Conservation (phyloP, 2,888 invertebrate species). For the Trachelus stipa region DNA sequence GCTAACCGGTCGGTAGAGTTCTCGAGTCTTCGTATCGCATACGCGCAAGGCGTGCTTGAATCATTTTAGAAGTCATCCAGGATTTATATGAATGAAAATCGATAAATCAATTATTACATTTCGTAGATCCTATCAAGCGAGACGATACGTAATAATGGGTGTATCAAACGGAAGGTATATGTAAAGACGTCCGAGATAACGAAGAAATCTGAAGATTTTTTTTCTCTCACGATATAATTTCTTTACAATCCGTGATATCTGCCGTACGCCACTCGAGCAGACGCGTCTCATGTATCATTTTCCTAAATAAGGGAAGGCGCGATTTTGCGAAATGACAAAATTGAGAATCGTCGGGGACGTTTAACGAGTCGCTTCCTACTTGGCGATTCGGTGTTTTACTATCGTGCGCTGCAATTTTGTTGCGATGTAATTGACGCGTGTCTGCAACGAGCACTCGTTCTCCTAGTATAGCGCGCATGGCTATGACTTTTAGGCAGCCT, state of each 20-base stretch:
- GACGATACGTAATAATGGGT: neutral
- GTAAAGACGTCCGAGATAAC: neutral
- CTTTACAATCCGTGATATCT: neutral
- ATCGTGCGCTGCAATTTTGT: constrained; percentile 8
- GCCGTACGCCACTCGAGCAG: neutral
- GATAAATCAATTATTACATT: neutral
- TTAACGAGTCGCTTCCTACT: constrained; percentile 62
- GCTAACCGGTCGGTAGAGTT: neutral
- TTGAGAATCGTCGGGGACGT: constrained; percentile 43
- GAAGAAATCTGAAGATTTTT: neutral
- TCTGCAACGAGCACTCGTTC: neutral
- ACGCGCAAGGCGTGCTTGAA: neutral
- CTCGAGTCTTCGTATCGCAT: neutral
- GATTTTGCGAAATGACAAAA: constrained; percentile 41
- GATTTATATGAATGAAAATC: neutral
- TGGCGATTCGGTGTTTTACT: constrained; percentile 25
- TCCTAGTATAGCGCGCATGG: neutral
- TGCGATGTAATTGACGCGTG: constrained; percentile 2
- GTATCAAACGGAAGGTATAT: neutral
- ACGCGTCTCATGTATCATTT: neutral
- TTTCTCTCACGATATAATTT: neutral
- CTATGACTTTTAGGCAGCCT: neutral
- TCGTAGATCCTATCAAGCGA: neutral
- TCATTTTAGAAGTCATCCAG: neutral
- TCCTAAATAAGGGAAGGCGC: constrained; percentile 6